A percentile compares a stretch with the other conserved stretches of the same genome.
Evolutionary conservation across 2,888 invertebrate genomes (phyloP).

Genomic region (Drosophila basisetae): DNA sequence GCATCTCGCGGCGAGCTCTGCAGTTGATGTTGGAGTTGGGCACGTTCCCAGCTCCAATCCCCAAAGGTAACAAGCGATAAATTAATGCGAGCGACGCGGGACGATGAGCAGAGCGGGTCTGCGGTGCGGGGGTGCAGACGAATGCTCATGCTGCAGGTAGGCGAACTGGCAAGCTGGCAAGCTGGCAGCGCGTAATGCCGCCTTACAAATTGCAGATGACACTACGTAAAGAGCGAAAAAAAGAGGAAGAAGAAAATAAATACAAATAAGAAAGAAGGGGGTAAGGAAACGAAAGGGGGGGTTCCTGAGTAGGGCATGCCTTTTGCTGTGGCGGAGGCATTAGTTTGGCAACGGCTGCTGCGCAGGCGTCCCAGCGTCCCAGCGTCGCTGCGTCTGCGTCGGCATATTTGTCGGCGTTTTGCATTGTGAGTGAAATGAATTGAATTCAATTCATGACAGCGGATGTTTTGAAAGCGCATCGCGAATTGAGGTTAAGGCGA

Average conservation of each 20-base stretch:
- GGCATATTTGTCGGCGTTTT: slow-evolving; percentile 63
- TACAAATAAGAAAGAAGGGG: neutral
- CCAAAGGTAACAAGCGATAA: slow-evolving; percentile 56
- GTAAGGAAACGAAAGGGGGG: neutral
- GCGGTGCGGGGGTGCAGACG: neutral
- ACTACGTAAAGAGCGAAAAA: slow-evolving; percentile 36
- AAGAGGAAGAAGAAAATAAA: neutral
- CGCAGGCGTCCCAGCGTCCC: slow-evolving; percentile 68
- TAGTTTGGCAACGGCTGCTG: slow-evolving; percentile 63
- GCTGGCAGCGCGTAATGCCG: slow-evolving; percentile 40
- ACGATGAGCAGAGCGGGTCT: neutral
- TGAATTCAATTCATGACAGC: slow-evolving; percentile 62
- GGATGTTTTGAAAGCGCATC: slow-evolving; percentile 66
- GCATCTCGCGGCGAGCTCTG: slow-evolving; percentile 25
- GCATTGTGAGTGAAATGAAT: slow-evolving; percentile 61
- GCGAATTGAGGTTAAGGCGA: slow-evolving; percentile 54
- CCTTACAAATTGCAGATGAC: slow-evolving; percentile 71
- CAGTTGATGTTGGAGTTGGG: slow-evolving; percentile 23
- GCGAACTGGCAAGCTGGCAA: neutral
- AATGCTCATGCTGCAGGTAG: neutral
- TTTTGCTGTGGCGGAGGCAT: slow-evolving; percentile 48
- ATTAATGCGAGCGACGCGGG: slow-evolving; percentile 36
- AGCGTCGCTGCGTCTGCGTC: slow-evolving; percentile 59
- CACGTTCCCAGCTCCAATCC: slow-evolving; percentile 48
- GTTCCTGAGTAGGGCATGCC: slow-evolving; percentile 49